Conservation (phyloP, 1,140 invertebrate species). For the Neodiprion virginianus region DNA sequence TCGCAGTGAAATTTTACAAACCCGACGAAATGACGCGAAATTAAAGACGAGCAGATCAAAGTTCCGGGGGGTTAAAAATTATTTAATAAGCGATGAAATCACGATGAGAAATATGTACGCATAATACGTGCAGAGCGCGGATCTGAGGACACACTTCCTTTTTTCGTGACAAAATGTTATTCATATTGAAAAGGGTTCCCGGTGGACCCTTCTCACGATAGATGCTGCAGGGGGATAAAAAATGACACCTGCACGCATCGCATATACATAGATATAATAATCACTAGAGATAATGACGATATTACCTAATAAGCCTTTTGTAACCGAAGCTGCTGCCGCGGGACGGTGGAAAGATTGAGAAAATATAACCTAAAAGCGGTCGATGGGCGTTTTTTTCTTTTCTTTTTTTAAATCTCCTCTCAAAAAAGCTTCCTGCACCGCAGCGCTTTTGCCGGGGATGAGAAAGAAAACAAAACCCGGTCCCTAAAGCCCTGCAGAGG, state of each 20-base stretch:
- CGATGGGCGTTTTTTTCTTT: not conserved
- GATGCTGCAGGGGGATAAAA: not conserved
- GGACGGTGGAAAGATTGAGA: not conserved
- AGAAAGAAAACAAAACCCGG: not conserved
- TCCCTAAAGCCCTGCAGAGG: not conserved
- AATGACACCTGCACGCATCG: not conserved
- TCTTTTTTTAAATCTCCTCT: not conserved
- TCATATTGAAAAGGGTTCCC: not conserved
- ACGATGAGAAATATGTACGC: too few species aligned
- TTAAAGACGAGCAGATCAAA: too few species aligned
- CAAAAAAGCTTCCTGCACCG: not conserved
- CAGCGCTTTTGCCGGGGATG: not conserved
- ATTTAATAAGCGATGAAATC: too few species aligned
- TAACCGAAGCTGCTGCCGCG: not conserved
- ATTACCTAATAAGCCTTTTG: constrained; percentile 3
- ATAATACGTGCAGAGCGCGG: too few species aligned
- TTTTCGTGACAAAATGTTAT: not conserved
- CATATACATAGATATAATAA: not conserved
- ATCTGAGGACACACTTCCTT: not conserved
- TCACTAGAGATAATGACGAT: not conserved
- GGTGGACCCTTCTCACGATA: not conserved
- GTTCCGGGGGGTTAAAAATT: too few species aligned
- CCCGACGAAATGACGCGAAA: too few species aligned
- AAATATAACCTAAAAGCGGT: not conserved
- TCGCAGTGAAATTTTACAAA: too few species aligned